Conservation (phyloP, 2,113 vertebrate species). For the Phylloscopus trochilus region DNA sequence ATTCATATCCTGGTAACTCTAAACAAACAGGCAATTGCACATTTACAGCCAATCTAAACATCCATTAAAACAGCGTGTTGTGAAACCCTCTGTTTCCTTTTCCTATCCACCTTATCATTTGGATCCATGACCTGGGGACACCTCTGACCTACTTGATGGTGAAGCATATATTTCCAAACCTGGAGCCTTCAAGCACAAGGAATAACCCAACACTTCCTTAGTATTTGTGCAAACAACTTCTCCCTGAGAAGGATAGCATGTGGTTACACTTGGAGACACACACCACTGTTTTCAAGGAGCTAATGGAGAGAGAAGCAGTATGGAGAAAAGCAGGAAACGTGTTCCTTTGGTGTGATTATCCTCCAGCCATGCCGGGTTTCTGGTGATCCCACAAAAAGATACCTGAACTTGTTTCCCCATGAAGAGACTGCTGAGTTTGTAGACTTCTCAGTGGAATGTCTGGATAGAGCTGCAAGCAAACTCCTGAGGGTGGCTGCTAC, state of each 20-base stretch:
- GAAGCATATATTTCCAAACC: neutral
- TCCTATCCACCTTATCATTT: neutral
- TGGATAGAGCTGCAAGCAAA: neutral
- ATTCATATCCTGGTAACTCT: constrained; percentile 42
- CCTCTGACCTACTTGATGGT: neutral
- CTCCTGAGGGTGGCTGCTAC: neutral
- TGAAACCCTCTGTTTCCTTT: constrained; percentile 12
- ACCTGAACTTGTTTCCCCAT: neutral
- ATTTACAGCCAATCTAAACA: constrained; percentile 29
- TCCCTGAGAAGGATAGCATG: rapidly evolving
- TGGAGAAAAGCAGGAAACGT: neutral
- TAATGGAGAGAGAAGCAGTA: neutral
- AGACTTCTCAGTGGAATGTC: neutral
- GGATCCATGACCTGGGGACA: neutral
- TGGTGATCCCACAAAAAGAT: neutral
- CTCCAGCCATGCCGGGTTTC: neutral
- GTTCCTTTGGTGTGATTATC: neutral
- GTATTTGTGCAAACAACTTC: neutral
- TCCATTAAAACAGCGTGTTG: neutral
- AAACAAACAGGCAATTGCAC: neutral
- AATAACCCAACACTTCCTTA: neutral
- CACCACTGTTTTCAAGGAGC: neutral
- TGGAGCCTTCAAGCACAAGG: neutral
- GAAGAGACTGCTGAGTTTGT: neutral
- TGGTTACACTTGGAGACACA: neutral